Conservation (phyloP, 2,113 vertebrate species). For the Nibea coibor region DNA sequence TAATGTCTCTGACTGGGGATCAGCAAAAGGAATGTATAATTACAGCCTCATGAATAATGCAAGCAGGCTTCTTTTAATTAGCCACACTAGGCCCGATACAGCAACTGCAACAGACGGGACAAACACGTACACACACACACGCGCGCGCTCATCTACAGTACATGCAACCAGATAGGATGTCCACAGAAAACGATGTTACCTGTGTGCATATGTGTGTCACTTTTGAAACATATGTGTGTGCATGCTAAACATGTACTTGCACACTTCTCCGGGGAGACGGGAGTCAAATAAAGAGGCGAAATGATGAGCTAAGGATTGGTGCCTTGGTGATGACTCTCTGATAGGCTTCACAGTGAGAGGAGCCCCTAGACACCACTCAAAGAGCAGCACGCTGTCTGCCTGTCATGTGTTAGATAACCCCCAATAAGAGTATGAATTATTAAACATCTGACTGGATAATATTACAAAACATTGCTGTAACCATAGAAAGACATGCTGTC, state of each 20-base stretch:
- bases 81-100: constrained; percentile 69
- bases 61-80: constrained; percentile 80
- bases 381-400: constrained; percentile 54
- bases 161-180: constrained; percentile 26
- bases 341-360: constrained; percentile 52
- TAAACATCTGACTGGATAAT: constrained; percentile 70
- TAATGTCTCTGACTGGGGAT: constrained; percentile 80
- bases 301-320: constrained; percentile 58
- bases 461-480: constrained; percentile 57
- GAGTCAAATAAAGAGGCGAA: constrained; percentile 65
- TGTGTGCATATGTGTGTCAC: constrained; percentile 23
- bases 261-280: constrained; percentile 31
- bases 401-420: constrained; percentile 73
- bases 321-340: constrained; percentile 63
- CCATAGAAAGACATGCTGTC: constrained; percentile 33
- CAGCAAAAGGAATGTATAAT: constrained; percentile 84
- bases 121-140: constrained; percentile 44
- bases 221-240: constrained; percentile 30
- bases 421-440: constrained; percentile 71
- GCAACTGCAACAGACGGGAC: constrained; percentile 66
- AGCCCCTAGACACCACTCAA: constrained; percentile 61
- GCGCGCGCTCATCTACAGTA: constrained; percentile 1
- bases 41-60: constrained; percentile 80
- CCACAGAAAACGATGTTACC: constrained; percentile 14
- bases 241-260: constrained; percentile 37